Evolutionary conservation across 2,797 vertebrate genomes (phyloP).

Genomic region (Buceros bicornis): DNA sequence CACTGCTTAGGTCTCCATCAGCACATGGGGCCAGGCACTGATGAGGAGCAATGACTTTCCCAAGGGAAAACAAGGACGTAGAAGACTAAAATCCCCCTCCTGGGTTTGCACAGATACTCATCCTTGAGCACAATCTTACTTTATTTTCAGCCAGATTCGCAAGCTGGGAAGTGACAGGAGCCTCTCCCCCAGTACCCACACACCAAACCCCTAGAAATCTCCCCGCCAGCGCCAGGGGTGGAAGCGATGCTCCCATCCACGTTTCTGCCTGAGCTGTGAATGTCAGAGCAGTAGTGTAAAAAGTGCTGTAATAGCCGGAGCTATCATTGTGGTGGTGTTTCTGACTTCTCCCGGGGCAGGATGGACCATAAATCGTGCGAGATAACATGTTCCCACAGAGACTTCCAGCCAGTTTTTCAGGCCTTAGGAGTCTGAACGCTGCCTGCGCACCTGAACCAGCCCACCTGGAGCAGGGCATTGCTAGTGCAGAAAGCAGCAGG

Average conservation of each 20-base stretch:
- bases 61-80: neutral
- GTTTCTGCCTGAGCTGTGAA: neutral
- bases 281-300: neutral
- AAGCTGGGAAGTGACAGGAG: neutral
- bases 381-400: constrained; percentile 6
- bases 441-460: neutral
- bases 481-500: neutral
- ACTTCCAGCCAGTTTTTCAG: constrained; percentile 52
- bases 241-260: neutral
- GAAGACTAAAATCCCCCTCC: neutral
- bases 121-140: neutral
- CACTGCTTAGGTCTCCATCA: neutral
- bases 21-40: fast-evolving
- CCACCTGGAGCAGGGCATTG: neutral
- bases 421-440: neutral
- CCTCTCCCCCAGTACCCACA: neutral
- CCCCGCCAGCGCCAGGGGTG: neutral
- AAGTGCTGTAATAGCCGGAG: neutral
- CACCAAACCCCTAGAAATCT: neutral
- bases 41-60: neutral
- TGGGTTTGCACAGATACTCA: neutral
- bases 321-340: neutral
- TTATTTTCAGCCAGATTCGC: neutral
- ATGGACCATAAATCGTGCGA: neutral
- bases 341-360: constrained; percentile 4